Evolutionary conservation across 2,888 invertebrate species (phyloP).

Genomic region (Ophion ventricosus): DNA sequence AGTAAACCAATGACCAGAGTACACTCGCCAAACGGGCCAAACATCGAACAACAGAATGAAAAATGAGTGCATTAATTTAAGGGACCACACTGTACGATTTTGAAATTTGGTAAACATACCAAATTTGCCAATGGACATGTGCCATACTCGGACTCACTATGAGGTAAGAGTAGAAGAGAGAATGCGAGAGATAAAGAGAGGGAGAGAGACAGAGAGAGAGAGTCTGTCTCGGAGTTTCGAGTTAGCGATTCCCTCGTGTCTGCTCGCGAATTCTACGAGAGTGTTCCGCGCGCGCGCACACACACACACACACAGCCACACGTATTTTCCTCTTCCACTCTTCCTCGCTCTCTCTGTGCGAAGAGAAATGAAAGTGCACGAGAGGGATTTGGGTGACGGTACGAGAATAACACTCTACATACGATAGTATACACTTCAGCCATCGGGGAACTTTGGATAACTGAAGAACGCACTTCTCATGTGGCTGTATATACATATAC

Average conservation of each 20-base stretch:
- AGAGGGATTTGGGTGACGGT: conserved; percentile 23
- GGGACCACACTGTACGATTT: too few relatives aligned
- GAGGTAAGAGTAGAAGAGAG: conserved; percentile 31
- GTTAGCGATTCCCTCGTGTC: conserved; percentile 60
- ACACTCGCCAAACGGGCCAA: neutral
- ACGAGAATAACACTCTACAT: conserved; percentile 45
- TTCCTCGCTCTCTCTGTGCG: neutral
- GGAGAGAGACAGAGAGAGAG: conserved; percentile 39
- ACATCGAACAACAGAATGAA: neutral
- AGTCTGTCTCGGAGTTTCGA: conserved; percentile 35
- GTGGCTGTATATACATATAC: neutral
- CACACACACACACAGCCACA: conserved; percentile 27
- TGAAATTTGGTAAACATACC: too few relatives aligned
- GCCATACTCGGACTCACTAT: conserved; percentile 57
- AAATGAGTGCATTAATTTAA: neutral
- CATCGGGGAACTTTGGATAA: conserved; percentile 42
- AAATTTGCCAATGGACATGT: too few relatives aligned
- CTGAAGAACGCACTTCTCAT: conserved; percentile 33
- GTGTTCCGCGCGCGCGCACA: conserved; percentile 25
- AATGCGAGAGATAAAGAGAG: conserved; percentile 37
- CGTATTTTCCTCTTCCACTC: neutral
- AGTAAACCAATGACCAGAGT: neutral
- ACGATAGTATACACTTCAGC: conserved; percentile 25
- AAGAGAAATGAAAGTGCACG: conserved; percentile 7
- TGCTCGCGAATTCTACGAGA: conserved; percentile 51